These are phyloP conservation scores for Haliclona indistincta DNA, from an alignment of 37 sponge, comb jelly and placozoan species.

Conservation along the genomic window DNA sequence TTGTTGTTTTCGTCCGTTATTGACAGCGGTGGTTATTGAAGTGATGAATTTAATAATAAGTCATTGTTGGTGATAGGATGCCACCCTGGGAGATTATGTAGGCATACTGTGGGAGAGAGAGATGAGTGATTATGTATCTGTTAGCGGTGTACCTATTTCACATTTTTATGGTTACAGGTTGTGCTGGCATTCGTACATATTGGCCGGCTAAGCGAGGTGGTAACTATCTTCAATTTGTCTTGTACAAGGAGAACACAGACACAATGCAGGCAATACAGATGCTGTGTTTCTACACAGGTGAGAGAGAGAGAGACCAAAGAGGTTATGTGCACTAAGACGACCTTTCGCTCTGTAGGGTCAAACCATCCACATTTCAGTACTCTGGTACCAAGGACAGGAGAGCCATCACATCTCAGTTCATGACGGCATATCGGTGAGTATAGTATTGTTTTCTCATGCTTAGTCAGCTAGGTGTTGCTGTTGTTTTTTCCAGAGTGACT, in stretches of 20 bases:
- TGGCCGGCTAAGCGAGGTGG: constrained; percentile 58
- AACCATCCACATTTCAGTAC: constrained; percentile 64
- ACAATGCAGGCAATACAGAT: constrained; percentile 77
- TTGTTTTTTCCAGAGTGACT: constrained; percentile 13
- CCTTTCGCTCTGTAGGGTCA: constrained; percentile 63
- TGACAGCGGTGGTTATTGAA: too few species aligned
- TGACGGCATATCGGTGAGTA: constrained; percentile 74
- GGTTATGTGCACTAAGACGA: too few species aligned
- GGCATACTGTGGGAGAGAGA: too few species aligned
- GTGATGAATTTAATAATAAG: too few species aligned
- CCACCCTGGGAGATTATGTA: too few species aligned
- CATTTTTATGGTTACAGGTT: too few species aligned
- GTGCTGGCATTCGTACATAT: not conserved
- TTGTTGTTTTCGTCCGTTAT: too few species aligned
- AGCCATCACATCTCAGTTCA: constrained; percentile 84
- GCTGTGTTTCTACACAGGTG: constrained; percentile 55
- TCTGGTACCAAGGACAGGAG: constrained; percentile 92
- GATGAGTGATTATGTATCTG: too few species aligned
- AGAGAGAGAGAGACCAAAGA: constrained; percentile 17
- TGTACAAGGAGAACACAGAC: constrained; percentile 93
- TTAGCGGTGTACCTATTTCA: too few species aligned
- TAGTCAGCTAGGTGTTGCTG: too few species aligned
- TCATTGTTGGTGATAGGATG: too few species aligned
- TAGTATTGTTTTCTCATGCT: too few species aligned
- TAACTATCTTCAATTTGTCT: constrained; percentile 75